These are phyloP conservation scores for Aselliscus stoliczkanus DNA, from an alignment of 2,797 vertebrate species.

Conservation along the genomic window DNA sequence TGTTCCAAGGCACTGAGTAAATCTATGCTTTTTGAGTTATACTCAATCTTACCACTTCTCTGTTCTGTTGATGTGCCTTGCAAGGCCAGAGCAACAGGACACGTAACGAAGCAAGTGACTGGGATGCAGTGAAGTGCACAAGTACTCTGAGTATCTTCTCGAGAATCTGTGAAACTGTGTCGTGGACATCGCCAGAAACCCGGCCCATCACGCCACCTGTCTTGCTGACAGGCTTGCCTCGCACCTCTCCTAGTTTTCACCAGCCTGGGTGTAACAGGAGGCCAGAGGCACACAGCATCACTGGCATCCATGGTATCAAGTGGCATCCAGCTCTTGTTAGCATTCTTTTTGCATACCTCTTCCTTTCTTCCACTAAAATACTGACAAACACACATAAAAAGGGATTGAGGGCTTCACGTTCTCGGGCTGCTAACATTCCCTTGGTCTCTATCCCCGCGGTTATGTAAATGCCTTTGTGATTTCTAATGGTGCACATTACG, in stretches of 20 bases:
- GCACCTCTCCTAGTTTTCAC: not conserved
- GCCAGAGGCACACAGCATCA: not conserved
- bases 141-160: not conserved
- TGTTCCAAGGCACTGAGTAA: not conserved
- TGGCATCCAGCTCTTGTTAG: not conserved
- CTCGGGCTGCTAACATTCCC: not conserved
- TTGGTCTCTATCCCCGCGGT: not conserved
- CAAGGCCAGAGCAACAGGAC: not conserved
- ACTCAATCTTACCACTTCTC: conserved; percentile 60
- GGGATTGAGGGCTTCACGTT: not conserved
- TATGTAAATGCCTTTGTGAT: not conserved
- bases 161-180: not conserved
- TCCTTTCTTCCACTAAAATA: not conserved
- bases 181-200: not conserved
- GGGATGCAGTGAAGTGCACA: not conserved
- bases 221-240: not conserved
- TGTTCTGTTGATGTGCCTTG: not conserved
- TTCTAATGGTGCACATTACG: not conserved
- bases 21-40: conserved; percentile 49
- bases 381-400: accelerated
- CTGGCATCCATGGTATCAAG: not conserved
- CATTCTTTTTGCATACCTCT: not conserved
- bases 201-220: not conserved
- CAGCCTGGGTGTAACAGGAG: not conserved
- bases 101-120: not conserved